Evolutionary conservation across 1,140 invertebrate species (phyloP), one percentile per base, ranked within the genome.

Genomic region (Agrilus planipennis): DNA sequence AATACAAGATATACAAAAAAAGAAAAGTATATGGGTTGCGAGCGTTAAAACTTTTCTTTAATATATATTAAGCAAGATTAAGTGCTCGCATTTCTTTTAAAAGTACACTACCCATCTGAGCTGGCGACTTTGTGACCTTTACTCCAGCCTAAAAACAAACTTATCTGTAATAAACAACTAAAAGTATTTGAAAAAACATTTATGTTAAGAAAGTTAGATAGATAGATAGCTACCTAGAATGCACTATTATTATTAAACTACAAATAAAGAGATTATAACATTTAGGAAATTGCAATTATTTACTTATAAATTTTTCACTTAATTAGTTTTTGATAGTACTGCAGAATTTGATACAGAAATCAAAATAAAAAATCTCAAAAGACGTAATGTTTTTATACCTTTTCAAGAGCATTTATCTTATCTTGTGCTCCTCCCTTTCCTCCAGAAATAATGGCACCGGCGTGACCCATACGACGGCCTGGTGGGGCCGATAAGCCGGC

Each of bases 381-480:
- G 15, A 7, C 5, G n/a, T 6, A 25, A 7, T 25, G n/a, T 25
- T 25, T 25, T 25, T 6, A 25, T 47, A 85, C 84, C 59, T 84
- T 80, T 71, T 91, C 84, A 40, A 99, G 69, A 42, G 96, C 92
- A 59, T 89, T 81, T 47, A 99, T 99, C 71, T 99, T 99, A 57
- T 96, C 94, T 66, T 91, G 82, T 47, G 93, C 95, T 41, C 91
- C 92, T 46, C 95, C 95, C 68, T 97, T 97, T 22, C 94, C 95
- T 17, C 95, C 94, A 15, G 93, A 91, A 63, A 99, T 99, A 53
- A 99, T 99, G 50, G 95, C 95, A 51, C 95, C 95, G 48, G 95
- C 95, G 61, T 99, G 95, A 29, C 95, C 95, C 95, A 99, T 99
- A 60, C 95, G 72, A 53, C 95, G 72, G 16, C 95, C 95, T 39